These are phyloP conservation scores for Epiblema foenella DNA, from an alignment of 2,888 invertebrate genomes.

Conservation along the genomic window DNA sequence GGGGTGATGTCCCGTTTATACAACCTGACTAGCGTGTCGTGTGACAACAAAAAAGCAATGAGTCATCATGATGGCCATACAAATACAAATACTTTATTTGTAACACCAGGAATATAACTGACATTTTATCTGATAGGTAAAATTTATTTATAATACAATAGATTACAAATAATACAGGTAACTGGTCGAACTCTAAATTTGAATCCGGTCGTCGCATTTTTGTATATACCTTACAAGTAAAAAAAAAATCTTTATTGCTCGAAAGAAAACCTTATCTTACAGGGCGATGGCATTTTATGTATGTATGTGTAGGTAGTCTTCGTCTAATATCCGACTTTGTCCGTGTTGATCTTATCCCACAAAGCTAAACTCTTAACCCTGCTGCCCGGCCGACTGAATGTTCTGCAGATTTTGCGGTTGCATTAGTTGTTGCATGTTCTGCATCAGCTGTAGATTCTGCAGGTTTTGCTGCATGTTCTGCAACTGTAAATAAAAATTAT, in stretches of 20 bases:
- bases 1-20: too few species aligned
- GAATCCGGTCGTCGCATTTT: too few species aligned
- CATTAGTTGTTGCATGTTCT: slow-evolving; percentile 18
- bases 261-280: background rate
- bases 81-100: too few species aligned
- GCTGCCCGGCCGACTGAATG: background rate
- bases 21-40: too few species aligned
- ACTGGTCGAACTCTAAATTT: too few species aligned
- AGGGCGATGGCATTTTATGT: background rate
- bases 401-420: slow-evolving; percentile 1
- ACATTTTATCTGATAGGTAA: too few species aligned
- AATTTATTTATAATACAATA: too few species aligned
- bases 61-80: too few species aligned
- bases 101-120: too few species aligned
- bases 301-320: background rate
- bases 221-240: too few species aligned
- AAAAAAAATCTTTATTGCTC: background rate
- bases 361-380: slow-evolving; percentile 1
- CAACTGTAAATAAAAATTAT: slow-evolving; percentile 14
- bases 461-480: slow-evolving; percentile 22
- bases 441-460: slow-evolving; percentile 33
- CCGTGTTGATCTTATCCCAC: background rate
- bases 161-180: too few species aligned
- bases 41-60: too few species aligned
- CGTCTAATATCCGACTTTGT: background rate